Evolutionary conservation across 2,113 vertebrate genomes (phyloP).

Genomic region (Lasiurus cinereus): DNA sequence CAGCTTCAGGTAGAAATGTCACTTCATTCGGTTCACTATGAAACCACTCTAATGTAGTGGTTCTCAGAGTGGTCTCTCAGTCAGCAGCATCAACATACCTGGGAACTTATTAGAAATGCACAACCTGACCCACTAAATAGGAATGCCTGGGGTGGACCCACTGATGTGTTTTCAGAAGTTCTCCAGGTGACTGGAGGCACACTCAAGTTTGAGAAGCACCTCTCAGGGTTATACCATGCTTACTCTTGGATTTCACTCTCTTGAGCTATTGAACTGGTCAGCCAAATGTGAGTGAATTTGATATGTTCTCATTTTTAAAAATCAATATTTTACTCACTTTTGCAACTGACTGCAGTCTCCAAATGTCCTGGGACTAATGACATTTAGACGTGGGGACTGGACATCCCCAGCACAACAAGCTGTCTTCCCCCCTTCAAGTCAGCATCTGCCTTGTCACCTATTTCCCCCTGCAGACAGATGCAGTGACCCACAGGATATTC

Average conservation of each 20-base stretch:
- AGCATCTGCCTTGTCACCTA: background rate
- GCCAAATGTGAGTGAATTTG: background rate
- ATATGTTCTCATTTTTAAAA: slow-evolving; percentile 16
- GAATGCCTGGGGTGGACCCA: background rate
- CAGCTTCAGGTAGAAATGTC: background rate
- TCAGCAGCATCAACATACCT: background rate
- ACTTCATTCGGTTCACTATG: background rate
- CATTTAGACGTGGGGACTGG: background rate
- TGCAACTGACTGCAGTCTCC: background rate
- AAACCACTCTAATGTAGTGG: background rate
- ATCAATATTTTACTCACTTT: background rate
- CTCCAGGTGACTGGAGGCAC: background rate
- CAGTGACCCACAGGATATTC: background rate
- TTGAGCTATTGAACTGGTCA: background rate
- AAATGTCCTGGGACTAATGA: background rate
- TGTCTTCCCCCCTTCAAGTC: background rate
- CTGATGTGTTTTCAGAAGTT: background rate
- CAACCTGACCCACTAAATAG: background rate
- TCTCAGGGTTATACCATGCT: background rate
- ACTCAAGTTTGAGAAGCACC: background rate
- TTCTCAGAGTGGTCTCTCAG: background rate
- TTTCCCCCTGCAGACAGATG: background rate
- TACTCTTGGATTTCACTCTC: background rate
- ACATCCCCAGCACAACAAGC: background rate
- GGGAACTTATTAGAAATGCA: background rate